A percentile compares a stretch with the other conserved stretches of the same genome.
These are phyloP conservation scores for Anoura caudifer DNA, from an alignment of 2,113 vertebrate genomes.

Conservation along the genomic window DNA sequence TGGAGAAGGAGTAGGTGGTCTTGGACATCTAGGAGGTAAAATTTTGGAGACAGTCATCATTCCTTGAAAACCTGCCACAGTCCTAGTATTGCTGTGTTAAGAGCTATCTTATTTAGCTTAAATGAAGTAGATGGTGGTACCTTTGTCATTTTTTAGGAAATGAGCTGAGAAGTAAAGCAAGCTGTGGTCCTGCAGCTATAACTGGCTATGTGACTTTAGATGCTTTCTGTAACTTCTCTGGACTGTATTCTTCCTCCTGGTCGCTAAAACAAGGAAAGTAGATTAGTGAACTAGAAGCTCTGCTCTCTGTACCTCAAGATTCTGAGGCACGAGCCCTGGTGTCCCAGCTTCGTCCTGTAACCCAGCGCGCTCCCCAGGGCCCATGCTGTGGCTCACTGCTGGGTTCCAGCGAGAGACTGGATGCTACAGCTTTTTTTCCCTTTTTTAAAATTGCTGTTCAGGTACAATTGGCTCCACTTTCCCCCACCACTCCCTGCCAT, in stretches of 20 bases:
- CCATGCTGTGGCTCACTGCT: not conserved
- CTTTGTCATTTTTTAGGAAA: not conserved
- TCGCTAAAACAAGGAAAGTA: not conserved
- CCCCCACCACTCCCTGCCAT: too few species aligned
- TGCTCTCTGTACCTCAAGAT: not conserved
- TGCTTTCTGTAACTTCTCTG: not conserved
- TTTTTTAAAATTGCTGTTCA: too few species aligned
- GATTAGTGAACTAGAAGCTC: not conserved
- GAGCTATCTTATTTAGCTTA: not conserved
- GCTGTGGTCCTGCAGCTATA: not conserved
- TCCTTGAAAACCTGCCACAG: not conserved
- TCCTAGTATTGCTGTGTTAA: not conserved
- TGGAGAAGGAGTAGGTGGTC: not conserved
- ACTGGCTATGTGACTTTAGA: not conserved
- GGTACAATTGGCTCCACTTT: too few species aligned
- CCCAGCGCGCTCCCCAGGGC: not conserved
- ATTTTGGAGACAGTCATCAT: not conserved
- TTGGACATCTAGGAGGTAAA: not conserved
- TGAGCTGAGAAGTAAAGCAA: not conserved
- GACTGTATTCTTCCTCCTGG: not conserved
- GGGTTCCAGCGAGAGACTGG: not conserved
- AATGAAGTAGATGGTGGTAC: not conserved
- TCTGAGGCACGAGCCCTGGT: not conserved
- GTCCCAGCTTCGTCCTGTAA: not conserved
- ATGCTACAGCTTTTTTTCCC: too few species aligned